Evolutionary conservation across 2,888 invertebrate genomes (phyloP).

Genomic region (Shargacucullia verbasci): DNA sequence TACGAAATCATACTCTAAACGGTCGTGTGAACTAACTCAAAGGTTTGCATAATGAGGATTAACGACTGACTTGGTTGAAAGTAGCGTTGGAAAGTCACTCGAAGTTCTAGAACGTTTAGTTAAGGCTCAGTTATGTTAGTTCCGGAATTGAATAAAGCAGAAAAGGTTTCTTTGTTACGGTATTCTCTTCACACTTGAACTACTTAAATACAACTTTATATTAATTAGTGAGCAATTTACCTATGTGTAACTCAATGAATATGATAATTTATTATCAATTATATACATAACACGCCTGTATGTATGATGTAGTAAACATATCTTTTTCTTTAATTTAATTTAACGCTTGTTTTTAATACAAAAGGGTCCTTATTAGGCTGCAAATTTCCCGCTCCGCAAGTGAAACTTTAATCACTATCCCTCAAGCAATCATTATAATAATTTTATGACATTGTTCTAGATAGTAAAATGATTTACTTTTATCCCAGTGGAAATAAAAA

Average conservation of each 20-base stretch:
- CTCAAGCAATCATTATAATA: conserved; percentile 18
- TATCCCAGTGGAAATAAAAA: conserved; percentile 19
- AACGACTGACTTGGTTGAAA: conserved; percentile 10
- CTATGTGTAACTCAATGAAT: too few species aligned
- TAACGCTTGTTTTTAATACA: neutral
- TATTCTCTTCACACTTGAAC: too few species aligned
- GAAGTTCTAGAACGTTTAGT: too few species aligned
- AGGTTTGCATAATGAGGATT: conserved; percentile 3
- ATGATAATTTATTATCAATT: too few species aligned
- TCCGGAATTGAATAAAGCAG: too few species aligned
- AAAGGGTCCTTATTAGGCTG: conserved; percentile 1
- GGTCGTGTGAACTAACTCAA: too few species aligned
- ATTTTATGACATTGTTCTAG: conserved; percentile 34
- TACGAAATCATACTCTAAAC: too few species aligned
- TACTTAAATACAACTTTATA: too few species aligned
- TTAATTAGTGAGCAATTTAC: too few species aligned
- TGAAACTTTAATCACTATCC: conserved; percentile 14
- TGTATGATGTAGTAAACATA: too few species aligned
- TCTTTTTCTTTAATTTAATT: neutral
- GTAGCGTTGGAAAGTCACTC: conserved; percentile 4
- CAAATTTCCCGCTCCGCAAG: conserved; percentile 3
- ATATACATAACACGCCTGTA: too few species aligned
- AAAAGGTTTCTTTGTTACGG: too few species aligned
- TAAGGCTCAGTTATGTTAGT: neutral
- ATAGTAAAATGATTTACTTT: conserved; percentile 28